phyloP scores from a whole-genome alignment of 2,113 vertebrate genomes.

The Calonectris borealis region DNA sequence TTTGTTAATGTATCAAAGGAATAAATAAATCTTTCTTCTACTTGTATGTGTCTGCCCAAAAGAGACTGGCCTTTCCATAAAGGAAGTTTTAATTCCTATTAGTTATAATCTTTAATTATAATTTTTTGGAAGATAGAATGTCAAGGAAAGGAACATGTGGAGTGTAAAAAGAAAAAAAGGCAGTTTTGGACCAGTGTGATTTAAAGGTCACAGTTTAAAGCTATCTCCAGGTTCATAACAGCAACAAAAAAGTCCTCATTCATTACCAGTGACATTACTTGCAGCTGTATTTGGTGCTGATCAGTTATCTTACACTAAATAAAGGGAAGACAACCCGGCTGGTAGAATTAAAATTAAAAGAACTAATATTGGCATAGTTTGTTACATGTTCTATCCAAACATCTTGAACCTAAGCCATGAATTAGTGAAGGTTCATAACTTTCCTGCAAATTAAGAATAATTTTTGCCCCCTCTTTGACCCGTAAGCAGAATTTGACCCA shows the following conservation, averaged over 20 bases:
- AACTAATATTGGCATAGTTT: neutral
- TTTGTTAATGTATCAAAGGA: neutral
- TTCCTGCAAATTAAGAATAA: neutral
- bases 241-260: neutral
- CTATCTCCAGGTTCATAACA: constrained; percentile 6
- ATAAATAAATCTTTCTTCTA: neutral
- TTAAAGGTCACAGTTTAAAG: constrained; percentile 20
- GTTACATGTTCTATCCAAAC: neutral
- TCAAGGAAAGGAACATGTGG: neutral
- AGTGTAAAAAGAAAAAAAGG: neutral
- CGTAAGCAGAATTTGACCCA: neutral
- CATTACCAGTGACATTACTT: neutral
- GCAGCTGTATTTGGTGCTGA: neutral
- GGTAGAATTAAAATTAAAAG: neutral
- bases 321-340: neutral
- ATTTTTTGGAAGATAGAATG: neutral
- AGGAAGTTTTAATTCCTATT: neutral
- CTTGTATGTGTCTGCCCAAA: neutral
- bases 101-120: neutral
- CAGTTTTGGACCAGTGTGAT: neutral
- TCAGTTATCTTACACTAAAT: neutral
- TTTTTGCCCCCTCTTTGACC: neutral
- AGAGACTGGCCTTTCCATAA: neutral
- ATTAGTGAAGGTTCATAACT: neutral
- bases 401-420: neutral